Evolutionary conservation across 1,140 invertebrate genomes (phyloP), one percentile per base, ranked within the genome.

Genomic region (Araneus ventricosus): DNA sequence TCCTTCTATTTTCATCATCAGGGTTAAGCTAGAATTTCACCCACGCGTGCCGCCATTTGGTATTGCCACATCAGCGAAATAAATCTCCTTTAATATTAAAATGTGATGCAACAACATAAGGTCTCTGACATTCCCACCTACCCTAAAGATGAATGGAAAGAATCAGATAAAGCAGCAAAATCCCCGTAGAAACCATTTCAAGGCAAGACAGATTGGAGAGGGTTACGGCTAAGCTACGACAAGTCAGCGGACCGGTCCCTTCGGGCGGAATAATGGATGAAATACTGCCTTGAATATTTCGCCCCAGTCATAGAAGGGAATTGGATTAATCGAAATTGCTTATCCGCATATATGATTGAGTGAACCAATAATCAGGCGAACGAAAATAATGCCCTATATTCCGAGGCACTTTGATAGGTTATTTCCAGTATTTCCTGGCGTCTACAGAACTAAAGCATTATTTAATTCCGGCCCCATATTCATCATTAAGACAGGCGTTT

Each of bases 101-200:
- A 75, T 75, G 70, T 75, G 14, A 86, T 59, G 84, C 84, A 61
- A 37, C 57, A 59, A 59, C 84, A 41, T 37, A 34, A 37, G 30
- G 57, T 30, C 34, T 24, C 45, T 86, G 84, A 59, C 84, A 61
- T 86, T 86, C 45, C 84, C 84, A 86, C 84, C 57, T 84, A 14
- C 80, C n/a, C 39, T 22, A 61, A 86, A 86, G 57, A 86, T 86
- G 84, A 86, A 86, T 86, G 45, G 84, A 86, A 37, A 86, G 84
- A 86, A 86, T 59, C 84, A 59, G 84, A 59, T 61, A 45, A 61
- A 37, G 84, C 45, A 52, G 27, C 84, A 59, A 86, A 52, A 86
- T 59, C 84, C 84, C 80, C 39, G 24, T 27, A 84, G 80, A 86
- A 84, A 24, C 39, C 39, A 34, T 88, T 41, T 30, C 59, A 22